phyloP scores from a whole-genome alignment of 2,113 vertebrate genomes.

The Helogale parvula region DNA sequence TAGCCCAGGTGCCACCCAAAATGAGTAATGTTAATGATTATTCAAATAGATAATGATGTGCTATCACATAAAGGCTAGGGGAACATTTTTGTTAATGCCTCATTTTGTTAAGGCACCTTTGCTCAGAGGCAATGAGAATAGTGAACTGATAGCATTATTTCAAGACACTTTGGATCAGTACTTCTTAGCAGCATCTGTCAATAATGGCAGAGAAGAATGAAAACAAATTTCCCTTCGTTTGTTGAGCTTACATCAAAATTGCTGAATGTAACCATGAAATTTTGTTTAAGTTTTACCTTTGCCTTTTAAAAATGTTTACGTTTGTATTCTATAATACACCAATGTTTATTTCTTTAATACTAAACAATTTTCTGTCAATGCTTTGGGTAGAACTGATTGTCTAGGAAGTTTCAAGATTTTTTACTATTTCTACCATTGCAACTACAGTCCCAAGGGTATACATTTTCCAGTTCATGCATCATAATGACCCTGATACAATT shows the following conservation, averaged over 20 bases:
- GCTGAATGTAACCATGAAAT: neutral
- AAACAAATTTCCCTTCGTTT: neutral
- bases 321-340: neutral
- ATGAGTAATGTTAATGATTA: neutral
- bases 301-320: neutral
- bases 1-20: neutral
- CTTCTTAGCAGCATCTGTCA: neutral
- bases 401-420: neutral
- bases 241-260: neutral
- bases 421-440: neutral
- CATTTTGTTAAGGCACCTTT: neutral
- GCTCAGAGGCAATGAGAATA: neutral
- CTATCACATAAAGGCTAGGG: neutral
- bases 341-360: neutral
- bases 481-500: neutral
- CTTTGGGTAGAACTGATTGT: neutral
- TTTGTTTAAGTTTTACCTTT: neutral
- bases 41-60: neutral
- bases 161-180: neutral
- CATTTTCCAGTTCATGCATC: neutral
- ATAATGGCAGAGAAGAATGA: neutral
- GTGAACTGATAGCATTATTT: neutral
- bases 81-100: neutral
- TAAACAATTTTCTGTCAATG: neutral
- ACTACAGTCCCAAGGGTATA: neutral